Evolutionary conservation across 1,140 invertebrate genomes (phyloP).

Genomic region (Macrostomum lignano): DNA sequence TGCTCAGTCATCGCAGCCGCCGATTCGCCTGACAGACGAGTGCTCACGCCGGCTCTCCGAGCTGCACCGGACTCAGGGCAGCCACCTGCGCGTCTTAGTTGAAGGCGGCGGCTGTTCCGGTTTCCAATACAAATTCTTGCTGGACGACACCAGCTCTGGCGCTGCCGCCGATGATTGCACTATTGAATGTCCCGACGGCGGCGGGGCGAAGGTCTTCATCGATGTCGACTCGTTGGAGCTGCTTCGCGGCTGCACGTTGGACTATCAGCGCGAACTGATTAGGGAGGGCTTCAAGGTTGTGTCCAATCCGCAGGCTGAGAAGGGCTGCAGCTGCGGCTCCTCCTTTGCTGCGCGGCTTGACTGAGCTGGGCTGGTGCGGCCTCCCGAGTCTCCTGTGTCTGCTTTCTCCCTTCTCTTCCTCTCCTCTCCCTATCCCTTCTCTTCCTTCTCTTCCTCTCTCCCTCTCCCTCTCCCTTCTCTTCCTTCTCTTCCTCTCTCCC

Average conservation of each 20-base stretch:
- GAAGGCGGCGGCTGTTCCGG: conserved; percentile 96
- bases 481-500: no score
- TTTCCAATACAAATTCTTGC: conserved; percentile 81
- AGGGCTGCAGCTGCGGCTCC: conserved; percentile 85
- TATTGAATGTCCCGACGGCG: conserved; percentile 23
- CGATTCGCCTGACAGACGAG: no score
- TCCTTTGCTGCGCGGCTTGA: no score
- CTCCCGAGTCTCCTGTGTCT: no score
- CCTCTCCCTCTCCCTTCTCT: no score
- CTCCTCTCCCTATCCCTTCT: no score
- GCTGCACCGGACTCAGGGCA: no score
- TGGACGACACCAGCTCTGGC: conserved; percentile 43
- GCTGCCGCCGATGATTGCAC: conserved; percentile 52
- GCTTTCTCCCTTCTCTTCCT: no score
- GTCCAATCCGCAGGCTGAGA: conserved; percentile 79
- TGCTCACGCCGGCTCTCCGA: no score
- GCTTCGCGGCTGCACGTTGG: conserved; percentile 44
- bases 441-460: no score
- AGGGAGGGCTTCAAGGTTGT: conserved; percentile 64
- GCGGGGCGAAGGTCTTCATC: conserved; percentile 57
- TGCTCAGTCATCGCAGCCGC: no score
- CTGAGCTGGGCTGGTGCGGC: no score
- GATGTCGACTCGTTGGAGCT: conserved; percentile 36
- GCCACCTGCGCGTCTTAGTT: conserved; percentile 46
- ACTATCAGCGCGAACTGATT: conserved; percentile 78